Evolutionary conservation across 2,797 vertebrate genomes (phyloP).

Genomic region (Heliangelus exortis): DNA sequence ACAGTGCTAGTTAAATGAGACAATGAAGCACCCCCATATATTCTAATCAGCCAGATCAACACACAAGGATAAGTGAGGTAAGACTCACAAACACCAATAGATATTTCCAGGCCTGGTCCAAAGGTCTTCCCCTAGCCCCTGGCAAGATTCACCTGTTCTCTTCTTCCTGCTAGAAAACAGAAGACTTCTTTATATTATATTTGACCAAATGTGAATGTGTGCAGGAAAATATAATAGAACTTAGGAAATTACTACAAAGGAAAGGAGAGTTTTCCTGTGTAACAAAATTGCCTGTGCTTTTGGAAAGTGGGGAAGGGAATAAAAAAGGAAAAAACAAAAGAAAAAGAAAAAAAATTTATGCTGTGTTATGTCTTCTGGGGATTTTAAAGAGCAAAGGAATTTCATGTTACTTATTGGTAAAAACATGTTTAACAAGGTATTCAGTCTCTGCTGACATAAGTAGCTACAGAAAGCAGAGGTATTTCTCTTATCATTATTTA

Average conservation of each 20-base stretch:
- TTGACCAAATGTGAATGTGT: not conserved
- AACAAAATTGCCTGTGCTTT: not conserved
- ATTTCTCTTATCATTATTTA: conserved; percentile 21
- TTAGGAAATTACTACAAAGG: not conserved
- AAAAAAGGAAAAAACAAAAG: not conserved
- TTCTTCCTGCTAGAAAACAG: not conserved
- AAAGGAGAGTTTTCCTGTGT: not conserved
- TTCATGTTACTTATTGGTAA: conserved; percentile 47
- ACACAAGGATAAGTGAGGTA: not conserved
- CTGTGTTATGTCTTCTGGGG: not conserved
- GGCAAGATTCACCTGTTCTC: not conserved
- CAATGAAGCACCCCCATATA: not conserved
- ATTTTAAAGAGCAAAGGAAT: conserved; percentile 31
- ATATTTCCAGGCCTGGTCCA: not conserved
- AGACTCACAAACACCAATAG: not conserved
- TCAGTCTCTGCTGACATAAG: conserved; percentile 22
- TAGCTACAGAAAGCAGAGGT: not conserved
- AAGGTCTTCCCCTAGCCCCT: not conserved
- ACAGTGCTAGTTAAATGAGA: not conserved
- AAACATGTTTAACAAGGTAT: conserved; percentile 35
- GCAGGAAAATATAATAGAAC: not conserved
- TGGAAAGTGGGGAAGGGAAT: not conserved
- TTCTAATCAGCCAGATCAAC: not conserved
- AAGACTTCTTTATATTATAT: not conserved
- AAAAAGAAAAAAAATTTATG: not conserved